A percentile compares a stretch with the other conserved stretches of the same genome.
Conservation (phyloP, 2,113 vertebrate species). For the Prionailurus viverrinus region DNA sequence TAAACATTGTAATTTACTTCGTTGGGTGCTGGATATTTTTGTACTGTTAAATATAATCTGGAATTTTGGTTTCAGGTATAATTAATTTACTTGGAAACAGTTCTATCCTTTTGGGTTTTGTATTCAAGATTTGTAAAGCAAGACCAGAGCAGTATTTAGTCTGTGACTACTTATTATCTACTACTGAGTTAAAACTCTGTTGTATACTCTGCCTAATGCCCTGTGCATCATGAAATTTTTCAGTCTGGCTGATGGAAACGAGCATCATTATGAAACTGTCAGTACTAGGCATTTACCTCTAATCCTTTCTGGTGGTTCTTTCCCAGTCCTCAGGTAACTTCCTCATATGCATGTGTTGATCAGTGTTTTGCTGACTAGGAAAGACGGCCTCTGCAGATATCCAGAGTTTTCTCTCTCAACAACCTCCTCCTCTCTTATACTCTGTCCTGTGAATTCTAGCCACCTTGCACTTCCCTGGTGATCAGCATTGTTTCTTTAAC, state of each 20-base stretch:
- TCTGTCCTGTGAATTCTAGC: not conserved
- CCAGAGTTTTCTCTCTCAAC: not conserved
- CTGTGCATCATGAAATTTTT: not conserved
- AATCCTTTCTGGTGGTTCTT: not conserved
- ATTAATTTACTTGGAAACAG: not conserved
- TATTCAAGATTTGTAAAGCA: not conserved
- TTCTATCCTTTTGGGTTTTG: not conserved
- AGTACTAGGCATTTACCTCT: not conserved
- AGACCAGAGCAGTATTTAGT: not conserved
- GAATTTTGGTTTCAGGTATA: not conserved
- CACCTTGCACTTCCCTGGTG: not conserved
- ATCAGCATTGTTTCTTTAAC: not conserved
- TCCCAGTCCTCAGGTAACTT: not conserved
- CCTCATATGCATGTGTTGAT: not conserved
- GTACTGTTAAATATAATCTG: not conserved
- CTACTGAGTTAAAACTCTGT: not conserved
- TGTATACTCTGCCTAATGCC: not conserved
- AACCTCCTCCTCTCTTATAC: not conserved
- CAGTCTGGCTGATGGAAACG: not conserved
- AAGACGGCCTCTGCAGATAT: not conserved
- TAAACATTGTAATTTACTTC: conserved; percentile 10
- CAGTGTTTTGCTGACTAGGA: not conserved
- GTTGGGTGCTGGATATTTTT: not conserved
- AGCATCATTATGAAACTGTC: not conserved
- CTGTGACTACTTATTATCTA: not conserved